Evolutionary conservation across 2,797 vertebrate genomes (phyloP), one percentile per base, ranked within the genome.

Genomic region (Onychomys torridus): DNA sequence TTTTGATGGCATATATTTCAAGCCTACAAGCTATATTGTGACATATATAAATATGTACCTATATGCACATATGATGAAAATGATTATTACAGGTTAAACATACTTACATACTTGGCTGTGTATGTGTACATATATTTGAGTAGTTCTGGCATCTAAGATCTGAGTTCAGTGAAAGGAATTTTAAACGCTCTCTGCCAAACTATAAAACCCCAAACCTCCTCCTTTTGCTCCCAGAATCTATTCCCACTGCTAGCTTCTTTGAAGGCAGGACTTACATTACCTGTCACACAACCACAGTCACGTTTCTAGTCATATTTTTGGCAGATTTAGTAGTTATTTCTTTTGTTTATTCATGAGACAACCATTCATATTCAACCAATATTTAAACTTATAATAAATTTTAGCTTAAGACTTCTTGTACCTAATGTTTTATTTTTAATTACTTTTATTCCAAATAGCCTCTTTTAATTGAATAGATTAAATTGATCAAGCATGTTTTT

Each of bases 361-460:
- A 21, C 1, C 5, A n/a, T 82, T 95, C 9, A 32, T 76, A 57
- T 34, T 73, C 16, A 88, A 87, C 1, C 8, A 71, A 37, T 69
- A 92, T 78, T 94, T 65, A 91, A 73, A 61, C 14, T 69, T 94
- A 93, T 78, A 21, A 93, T 78, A 21, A 82, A 75, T 95, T 96
- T 90, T 94, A 69, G 78, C 29, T 89, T 93, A 40, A 95, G 32
- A 52, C 2, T 57, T 73, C 9, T 81, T 85, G 59, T 9, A 90
- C 4, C 83, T 25, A 21, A 12, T 2, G 34, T 82, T 79, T 90
- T 92, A 93, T 88, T 86, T 89, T 94, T 96, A 61, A 91, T 88
- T 12, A 86, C n/a, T 71, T 95, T 96, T 97, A 2, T 89, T 89
- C 27, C 87, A 97, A 96, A 49, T 65, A 95, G 9, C 27, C 19